These are phyloP conservation scores for Stylophora pistillata DNA, from an alignment of 64 coral and sea anemone genomes.

Conservation along the genomic window DNA sequence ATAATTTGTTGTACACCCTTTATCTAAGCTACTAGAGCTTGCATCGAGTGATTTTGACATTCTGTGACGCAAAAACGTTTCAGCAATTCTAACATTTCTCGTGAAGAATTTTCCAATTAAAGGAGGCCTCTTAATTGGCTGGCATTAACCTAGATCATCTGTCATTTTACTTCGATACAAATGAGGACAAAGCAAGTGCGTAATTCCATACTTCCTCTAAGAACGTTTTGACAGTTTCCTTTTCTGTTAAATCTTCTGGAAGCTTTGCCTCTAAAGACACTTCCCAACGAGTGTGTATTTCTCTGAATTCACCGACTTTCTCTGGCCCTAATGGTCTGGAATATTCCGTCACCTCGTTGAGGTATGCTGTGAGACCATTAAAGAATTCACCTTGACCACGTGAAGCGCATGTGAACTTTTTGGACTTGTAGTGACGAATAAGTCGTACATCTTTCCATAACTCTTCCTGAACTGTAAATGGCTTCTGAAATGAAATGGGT, in stretches of 20 bases:
- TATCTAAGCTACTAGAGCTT: too few relatives aligned
- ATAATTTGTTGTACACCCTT: too few relatives aligned
- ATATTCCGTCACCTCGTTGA: slow-evolving; percentile 68
- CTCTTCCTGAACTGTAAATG: slow-evolving; percentile 60
- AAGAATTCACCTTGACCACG: slow-evolving; percentile 22
- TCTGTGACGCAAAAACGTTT: too few relatives aligned
- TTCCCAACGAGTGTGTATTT: slow-evolving; percentile 51
- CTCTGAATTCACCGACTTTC: slow-evolving; percentile 49
- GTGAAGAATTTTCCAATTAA: too few relatives aligned
- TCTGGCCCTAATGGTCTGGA: slow-evolving; percentile 53
- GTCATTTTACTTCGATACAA: background rate
- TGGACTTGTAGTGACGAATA: slow-evolving; percentile 52
- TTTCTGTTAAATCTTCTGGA: slow-evolving; percentile 53
- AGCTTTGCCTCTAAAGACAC: slow-evolving; percentile 41
- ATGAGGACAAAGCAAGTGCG: slow-evolving; percentile 60
- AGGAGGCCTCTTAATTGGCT: too few relatives aligned
- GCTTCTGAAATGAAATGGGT: background rate
- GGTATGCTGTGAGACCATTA: slow-evolving; percentile 11
- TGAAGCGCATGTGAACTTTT: slow-evolving; percentile 12
- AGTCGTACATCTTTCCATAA: slow-evolving; percentile 81
- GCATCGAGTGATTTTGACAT: too few relatives aligned
- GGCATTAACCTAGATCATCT: too few relatives aligned
- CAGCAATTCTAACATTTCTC: too few relatives aligned
- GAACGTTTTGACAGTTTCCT: slow-evolving; percentile 51
- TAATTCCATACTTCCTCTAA: slow-evolving; percentile 72